Base-by-base conservation (phyloP, 1,140 invertebrate species). In the Zaprionus ornatus region DNA sequence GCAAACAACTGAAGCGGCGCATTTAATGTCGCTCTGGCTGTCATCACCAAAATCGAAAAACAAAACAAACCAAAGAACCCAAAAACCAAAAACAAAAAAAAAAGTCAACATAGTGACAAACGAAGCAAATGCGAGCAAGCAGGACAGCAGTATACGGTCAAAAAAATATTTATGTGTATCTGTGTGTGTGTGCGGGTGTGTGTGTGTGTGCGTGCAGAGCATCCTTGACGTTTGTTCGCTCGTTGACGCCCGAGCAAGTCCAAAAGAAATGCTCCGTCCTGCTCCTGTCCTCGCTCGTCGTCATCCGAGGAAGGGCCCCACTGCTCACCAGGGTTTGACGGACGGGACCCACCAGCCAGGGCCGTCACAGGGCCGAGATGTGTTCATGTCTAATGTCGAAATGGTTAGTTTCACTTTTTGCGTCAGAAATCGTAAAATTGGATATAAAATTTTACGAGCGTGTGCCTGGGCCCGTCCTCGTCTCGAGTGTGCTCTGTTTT, bases 371-470 rank as follows among this genome's bases (percentile, higher is more conserved):
- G 65, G 74, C 56, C 78, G 76, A 90, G 85, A 85, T 90, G 81
- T 82, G 86, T 90, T 90, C 85, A 90, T 90, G 85, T 90, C 85
- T 90, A 90, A 90, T 90, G 85, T 90, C 85, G 79, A 85, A 90
- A 90, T 90, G 85, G 85, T 90, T 90, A 90, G 85, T 90, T 90
- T 90, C 85, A 90, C 85, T 90, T 90, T 88, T 90, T 90, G 81
- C 85, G 85, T 90, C 82, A 90, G 81, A 90, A 90, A 90, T 90
- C 85, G 85, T 90, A 90, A 90, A 90, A 90, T 90, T 90, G 81
- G 85, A 90, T 90, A 90, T 90, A 90, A 90, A 90, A 90, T 90
- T 90, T 90, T 90, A 90, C 85, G 85, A 90, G 85, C 81, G 85
- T 88, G 78, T 79, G 84, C 80, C 80, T 80, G 75, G 64, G 4